Evolutionary conservation across 1,140 invertebrate species (phyloP).

Genomic region (Copidosoma floridanum): DNA sequence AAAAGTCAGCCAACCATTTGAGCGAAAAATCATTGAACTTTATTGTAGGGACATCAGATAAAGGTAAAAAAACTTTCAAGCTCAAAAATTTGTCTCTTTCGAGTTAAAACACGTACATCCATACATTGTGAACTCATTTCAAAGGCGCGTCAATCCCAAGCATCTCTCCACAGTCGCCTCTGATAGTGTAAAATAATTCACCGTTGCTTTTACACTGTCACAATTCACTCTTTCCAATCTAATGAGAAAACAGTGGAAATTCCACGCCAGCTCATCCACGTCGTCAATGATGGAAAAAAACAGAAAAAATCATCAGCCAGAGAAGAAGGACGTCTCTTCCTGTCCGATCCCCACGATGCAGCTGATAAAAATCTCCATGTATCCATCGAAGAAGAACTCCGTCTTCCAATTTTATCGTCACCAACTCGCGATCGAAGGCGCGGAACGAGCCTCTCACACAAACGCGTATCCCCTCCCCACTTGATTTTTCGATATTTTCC

Average conservation of each 20-base stretch:
- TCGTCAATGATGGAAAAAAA: neutral
- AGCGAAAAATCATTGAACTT: no score
- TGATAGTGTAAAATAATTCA: slow-evolving; percentile 5
- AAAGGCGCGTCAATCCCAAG: neutral
- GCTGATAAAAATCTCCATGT: neutral
- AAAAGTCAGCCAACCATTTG: no score
- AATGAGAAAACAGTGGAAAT: neutral
- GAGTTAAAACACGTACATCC: no score
- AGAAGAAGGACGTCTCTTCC: neutral
- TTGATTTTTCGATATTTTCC: slow-evolving; percentile 10
- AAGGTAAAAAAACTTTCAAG: no score
- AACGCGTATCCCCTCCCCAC: neutral
- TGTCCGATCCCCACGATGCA: slow-evolving; percentile 2
- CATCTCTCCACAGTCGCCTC: neutral
- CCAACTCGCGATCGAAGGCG: neutral
- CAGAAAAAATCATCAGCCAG: slow-evolving; percentile 15
- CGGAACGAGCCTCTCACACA: neutral
- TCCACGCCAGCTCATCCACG: slow-evolving; percentile 6
- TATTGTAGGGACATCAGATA: no score
- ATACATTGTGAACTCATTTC: neutral
- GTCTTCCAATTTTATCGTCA: neutral
- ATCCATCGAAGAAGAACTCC: neutral
- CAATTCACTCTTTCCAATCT: slow-evolving; percentile 1
- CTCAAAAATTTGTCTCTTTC: neutral
- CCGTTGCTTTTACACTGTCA: neutral